phyloP scores from a whole-genome alignment of 2,888 invertebrate species.

The Stenurella melanura region DNA sequence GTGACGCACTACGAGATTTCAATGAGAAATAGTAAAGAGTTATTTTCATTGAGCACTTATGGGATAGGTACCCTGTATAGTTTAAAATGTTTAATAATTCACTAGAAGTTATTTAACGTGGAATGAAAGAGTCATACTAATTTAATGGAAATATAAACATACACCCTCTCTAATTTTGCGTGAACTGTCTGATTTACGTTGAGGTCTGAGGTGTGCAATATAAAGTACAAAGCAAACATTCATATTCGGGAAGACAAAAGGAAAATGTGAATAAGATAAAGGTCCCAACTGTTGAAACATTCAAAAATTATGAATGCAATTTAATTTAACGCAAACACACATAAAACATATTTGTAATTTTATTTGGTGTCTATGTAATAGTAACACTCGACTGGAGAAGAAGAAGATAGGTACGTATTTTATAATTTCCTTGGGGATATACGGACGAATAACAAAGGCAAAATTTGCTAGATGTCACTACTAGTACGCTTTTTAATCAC shows the following conservation, averaged over 20 bases:
- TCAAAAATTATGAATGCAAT: constrained; percentile 64
- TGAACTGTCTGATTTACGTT: not conserved
- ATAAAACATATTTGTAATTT: constrained; percentile 69
- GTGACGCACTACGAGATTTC: too few relatives aligned
- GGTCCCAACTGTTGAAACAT: constrained; percentile 52
- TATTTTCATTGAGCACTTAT: too few relatives aligned
- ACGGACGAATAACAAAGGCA: constrained; percentile 60
- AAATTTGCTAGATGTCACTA: constrained; percentile 66
- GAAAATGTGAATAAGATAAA: constrained; percentile 50
- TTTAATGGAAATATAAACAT: not conserved
- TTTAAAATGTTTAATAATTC: too few relatives aligned
- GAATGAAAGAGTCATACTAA: too few relatives aligned
- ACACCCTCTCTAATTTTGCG: not conserved
- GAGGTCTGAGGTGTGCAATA: not conserved
- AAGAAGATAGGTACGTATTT: constrained; percentile 67
- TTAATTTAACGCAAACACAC: constrained; percentile 68
- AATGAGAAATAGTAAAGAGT: too few relatives aligned
- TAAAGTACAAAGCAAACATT: not conserved
- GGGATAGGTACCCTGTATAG: too few relatives aligned
- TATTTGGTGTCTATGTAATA: constrained; percentile 64
- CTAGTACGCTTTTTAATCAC: constrained; percentile 67
- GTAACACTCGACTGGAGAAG: constrained; percentile 55
- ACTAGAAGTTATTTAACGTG: too few relatives aligned
- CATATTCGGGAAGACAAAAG: constrained; percentile 43
- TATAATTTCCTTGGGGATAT: constrained; percentile 73